Base-by-base conservation (phyloP, 2,113 vertebrate genomes). In the Motacilla alba region DNA sequence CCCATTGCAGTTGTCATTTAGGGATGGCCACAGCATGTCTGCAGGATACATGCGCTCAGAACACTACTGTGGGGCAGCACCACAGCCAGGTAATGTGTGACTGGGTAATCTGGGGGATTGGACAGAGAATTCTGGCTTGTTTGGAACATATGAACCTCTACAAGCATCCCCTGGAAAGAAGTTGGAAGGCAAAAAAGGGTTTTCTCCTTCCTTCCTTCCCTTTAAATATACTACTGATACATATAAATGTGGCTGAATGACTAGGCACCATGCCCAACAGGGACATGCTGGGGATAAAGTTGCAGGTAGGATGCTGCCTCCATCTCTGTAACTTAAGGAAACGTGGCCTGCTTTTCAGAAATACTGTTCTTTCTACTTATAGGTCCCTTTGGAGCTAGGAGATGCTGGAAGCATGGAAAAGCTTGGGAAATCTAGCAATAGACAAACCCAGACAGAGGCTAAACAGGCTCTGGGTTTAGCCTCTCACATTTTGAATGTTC, bases 1-100 rank as follows among this genome's bases (percentile, higher is more conserved):
- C 6, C 31, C 39, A 37, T 35, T 1, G 0, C 13, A 89, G 56
- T 37, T 46, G 28, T 8, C 64, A 39, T 15, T 64, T 80, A 70
- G 43, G 49, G 58, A 46, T 58, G 49, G 69, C 33, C 46, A 37
- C 22, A 27, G 62, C 14, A 4, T 3, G 11, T 53, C 35, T 79
- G 5, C 19, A 41, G 47, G 22, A 13, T 5, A 20, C 5, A 5
- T 1, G 0, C 4, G 19, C 43, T 80, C 76, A 64, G 56, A 46
- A 33, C 52, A 28, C 20, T 44, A 6, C 19, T 3, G 0, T 44
- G 59, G 43, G 43, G 39, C 78, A 89, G 53, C 46, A n/a, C 75
- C 20, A 26, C 9, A 6, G 30, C 5, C 76, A 39, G n/a, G 22
- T 28, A 50, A 50, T 0, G 0, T 13, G 11, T 22, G 41, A 43